Base-by-base conservation (phyloP, 2,888 invertebrate genomes). In the Saturnia pavonia region DNA sequence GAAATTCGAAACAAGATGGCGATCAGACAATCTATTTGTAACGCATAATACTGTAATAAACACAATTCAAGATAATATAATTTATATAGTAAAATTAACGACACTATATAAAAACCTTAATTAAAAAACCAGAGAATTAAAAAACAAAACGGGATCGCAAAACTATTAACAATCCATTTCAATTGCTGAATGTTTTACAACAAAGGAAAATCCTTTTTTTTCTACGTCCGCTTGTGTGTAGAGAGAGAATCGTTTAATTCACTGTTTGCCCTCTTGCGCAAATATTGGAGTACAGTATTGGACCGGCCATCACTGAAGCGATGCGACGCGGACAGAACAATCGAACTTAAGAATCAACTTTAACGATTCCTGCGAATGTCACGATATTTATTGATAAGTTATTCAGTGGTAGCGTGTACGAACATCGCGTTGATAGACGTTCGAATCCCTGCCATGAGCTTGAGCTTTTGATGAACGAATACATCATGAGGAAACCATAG, bases 251-350 rank as follows among this genome's bases (percentile, higher is more conserved):
- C 84, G 84, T 82, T 88, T 88, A 88, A 88, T 88, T 88, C 84
- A 77, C 82, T 85, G 78, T 88, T 89, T 86, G 83, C 83, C 74
- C 77, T 78, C 81, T 82, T 81, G 82, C 73, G 79, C 85, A 88
- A 89, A 89, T 86, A 89, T 89, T 89, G 86, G 83, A 83, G 74
- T 72, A 78, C 79, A 78, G 81, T 81, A 85, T 88, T 82, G 86
- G 80, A 68, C 54, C 70, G 65, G 70, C 66, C 70, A 48, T 69
- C 27, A 6, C 14, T 43, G 54, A 19, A 19, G 27, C 72, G 72
- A 60, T 7, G 27, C 57, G 57, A 25, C 57, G 25, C 27, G 3
- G 27, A 14, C 57, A 73, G 80, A 80, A 84, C 83, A 83, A 83
- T 84, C 76, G 82, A 77, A 80, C 83, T 84, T 78, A 75, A 82